Evolutionary conservation across 2,797 vertebrate species (phyloP), one percentile per base, ranked within the genome.

Genomic region (Tympanoctomys barrerae): DNA sequence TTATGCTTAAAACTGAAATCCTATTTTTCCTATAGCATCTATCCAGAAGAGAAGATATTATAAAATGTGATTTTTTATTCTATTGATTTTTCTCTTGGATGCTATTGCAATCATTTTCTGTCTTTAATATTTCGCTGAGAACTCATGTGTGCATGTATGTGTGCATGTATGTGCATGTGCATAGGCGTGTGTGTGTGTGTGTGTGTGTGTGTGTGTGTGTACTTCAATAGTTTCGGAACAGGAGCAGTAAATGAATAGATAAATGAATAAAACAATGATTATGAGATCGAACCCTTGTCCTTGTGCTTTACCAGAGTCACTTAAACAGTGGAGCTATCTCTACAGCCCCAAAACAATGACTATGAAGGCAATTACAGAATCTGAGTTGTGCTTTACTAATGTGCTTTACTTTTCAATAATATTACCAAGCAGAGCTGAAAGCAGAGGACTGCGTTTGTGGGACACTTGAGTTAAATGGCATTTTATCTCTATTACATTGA

Each of bases 31-130:
- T 75, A 2, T 9, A n/a, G 31, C 88, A 21, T 0, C 39, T 84
- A 46, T 57, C 14, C 26, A 70, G 39, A 66, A 86, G 46, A 19
- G 83, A 93, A 86, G 21, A 57, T 75, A 93, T 78, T 39, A 26
- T 16, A 89, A 42, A 19, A 39, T 33, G 91, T 64, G 6, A 2
- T 94, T 94, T 79, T 46, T 68, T 0, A 33, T 42, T 1, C 22
- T 77, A 0, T 62, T 89, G n/a, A 7, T 7, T 90, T 95, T 97
- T 92, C 61, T 93, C 33, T 93, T 90, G 87, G 85, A 79, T 93
- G 12, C 31, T 64, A n/a, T n/a, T 89, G 64, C 21, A 91, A 4
- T n/a, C 83, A 52, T 90, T 84, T 93, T 12, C 66, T 77, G 42
- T 59, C 95, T 91, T 86, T 75, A 94, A 79, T 79, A 61, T 26